These are phyloP conservation scores for Uropsilus gracilis DNA, from an alignment of 2,113 vertebrate genomes.

Conservation along the genomic window DNA sequence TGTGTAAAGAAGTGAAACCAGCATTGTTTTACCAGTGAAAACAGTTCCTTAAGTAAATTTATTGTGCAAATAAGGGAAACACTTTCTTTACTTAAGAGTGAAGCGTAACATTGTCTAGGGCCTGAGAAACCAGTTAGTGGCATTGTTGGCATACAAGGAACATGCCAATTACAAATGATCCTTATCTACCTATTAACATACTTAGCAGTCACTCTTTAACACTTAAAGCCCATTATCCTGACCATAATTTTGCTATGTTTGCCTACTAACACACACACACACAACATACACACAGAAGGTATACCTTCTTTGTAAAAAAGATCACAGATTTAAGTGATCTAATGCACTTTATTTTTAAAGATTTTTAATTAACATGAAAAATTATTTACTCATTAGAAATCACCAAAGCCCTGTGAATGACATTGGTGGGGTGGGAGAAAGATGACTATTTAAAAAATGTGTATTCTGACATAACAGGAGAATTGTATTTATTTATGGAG, in stretches of 20 bases:
- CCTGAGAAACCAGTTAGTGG: conserved; percentile 60
- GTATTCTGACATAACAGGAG: background rate
- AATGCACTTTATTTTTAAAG: background rate
- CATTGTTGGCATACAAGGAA: conserved; percentile 43
- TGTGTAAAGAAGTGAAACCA: background rate
- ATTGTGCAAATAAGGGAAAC: conserved; percentile 44
- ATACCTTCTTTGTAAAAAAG: background rate
- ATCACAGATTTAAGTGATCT: conserved; percentile 11
- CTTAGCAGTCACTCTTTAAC: background rate
- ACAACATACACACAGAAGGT: background rate
- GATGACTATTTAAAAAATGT: background rate
- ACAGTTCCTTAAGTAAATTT: conserved; percentile 30
- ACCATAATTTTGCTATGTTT: conserved; percentile 59
- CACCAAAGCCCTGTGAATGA: background rate
- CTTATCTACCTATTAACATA: conserved; percentile 63
- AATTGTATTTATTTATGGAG: background rate
- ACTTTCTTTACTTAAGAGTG: conserved; percentile 33
- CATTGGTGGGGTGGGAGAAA: background rate
- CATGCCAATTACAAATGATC: conserved; percentile 63
- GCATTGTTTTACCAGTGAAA: conserved; percentile 40
- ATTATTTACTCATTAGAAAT: background rate
- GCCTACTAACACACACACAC: conserved; percentile 30
- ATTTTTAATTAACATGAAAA: background rate
- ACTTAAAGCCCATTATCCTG: conserved; percentile 34
- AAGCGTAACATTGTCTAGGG: conserved; percentile 37